Base-by-base conservation (phyloP, 2,113 vertebrate species). In the Ciconia boyciana region DNA sequence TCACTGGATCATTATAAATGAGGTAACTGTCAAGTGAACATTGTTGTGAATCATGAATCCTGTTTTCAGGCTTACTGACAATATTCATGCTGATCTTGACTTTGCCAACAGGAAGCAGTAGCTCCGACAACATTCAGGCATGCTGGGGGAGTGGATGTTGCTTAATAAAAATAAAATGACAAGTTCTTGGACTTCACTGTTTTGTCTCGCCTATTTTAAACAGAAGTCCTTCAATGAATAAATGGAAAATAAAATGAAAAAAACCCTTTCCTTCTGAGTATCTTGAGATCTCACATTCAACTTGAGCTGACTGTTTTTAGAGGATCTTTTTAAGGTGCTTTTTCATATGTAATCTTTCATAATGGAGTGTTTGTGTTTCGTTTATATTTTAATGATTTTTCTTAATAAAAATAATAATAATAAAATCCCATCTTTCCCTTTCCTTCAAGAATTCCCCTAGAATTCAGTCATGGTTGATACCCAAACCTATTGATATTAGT, bases 1-100 rank as follows among this genome's bases (percentile, higher is more conserved):
- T 98, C 99, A 99, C 98, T 99, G 99, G 99, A 99, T 99, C 98
- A 99, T 99, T 98, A 99, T 99, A 98, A 99, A 99, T 95, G 99
- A 99, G 99, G 99, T 99, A 98, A 98, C 94, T 96, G 84, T 78
- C 83, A 89, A 95, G 46, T 78, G 46, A 94, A 91, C 31, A 3
- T 74, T 95, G 54, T 81, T 90, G 65, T 91, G 72, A 82, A 65
- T 62, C 58, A 52, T 75, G 70, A 64, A 71, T 95, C 80, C 78
- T 96, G 44, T 95, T 98, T 96, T 93, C 51, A 62, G 74, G 10
- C 80, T 86, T 66, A 32, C 24, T 91, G 69, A 62, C 34, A 77
- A 31, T 65, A 71, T 94, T 96, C 68, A 84, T 66, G 61, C n/a
- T 72, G 39, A n/a, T 83, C 91, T 91, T 94, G 82, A 75, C 83